Percentiles rank a stretch among this genome's conserved stretches.
These are phyloP conservation scores for Dolichomitus sp. DNA, from an alignment of 2,888 invertebrate genomes.

Conservation along the genomic window DNA sequence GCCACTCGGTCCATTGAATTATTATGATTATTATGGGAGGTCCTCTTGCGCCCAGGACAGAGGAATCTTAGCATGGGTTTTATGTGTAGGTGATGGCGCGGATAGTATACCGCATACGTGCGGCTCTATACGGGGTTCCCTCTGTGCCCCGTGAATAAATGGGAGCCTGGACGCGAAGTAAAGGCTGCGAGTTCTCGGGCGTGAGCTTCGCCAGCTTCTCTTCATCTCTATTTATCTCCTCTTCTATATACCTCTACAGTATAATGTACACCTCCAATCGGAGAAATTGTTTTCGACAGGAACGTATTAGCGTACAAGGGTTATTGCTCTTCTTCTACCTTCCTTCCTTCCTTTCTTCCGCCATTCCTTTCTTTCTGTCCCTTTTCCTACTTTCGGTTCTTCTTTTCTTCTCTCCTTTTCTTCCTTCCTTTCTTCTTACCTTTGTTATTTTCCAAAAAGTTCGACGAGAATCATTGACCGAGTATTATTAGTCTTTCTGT, in stretches of 20 bases:
- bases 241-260: slow-evolving; percentile 1
- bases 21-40: slow-evolving; percentile 65
- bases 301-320: slow-evolving; percentile 36
- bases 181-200: slow-evolving; percentile 35
- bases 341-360: not conserved
- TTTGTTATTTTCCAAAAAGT: not conserved
- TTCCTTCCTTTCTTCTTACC: not conserved
- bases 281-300: slow-evolving; percentile 66
- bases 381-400: not conserved
- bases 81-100: slow-evolving; percentile 35
- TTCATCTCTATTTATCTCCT: slow-evolving; percentile 48
- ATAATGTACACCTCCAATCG: slow-evolving; percentile 49
- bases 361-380: not conserved
- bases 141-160: slow-evolving; percentile 41
- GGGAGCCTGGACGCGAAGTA: slow-evolving; percentile 33
- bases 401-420: not conserved
- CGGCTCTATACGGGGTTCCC: slow-evolving; percentile 24
- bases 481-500: not conserved
- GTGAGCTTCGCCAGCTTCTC: slow-evolving; percentile 24
- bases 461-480: not conserved
- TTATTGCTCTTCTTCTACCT: slow-evolving; percentile 8
- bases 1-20: slow-evolving; percentile 74
- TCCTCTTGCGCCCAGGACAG: slow-evolving; percentile 19
- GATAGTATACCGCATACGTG: not conserved
- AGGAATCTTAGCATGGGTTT: slow-evolving; percentile 32